These are phyloP conservation scores for Drosophila maculinotata DNA, from an alignment of 2,888 invertebrate genomes.

Conservation along the genomic window DNA sequence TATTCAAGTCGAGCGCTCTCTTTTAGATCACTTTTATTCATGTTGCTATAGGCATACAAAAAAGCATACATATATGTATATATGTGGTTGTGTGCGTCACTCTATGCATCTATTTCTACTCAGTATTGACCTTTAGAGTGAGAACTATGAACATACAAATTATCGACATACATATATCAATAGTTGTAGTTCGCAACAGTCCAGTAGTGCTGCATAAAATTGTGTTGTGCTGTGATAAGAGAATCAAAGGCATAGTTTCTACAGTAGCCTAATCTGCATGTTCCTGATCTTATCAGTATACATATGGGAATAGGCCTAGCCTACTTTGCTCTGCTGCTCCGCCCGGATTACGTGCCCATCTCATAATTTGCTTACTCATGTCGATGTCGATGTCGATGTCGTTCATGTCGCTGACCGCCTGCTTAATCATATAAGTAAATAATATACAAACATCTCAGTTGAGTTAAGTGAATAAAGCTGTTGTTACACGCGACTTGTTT, in stretches of 20 bases:
- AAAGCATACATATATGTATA: not conserved
- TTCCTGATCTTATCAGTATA: constrained; percentile 28
- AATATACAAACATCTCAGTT: not conserved
- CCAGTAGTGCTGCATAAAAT: too few species aligned
- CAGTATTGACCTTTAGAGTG: constrained; percentile 53
- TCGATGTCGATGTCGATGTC: too few species aligned
- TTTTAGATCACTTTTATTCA: not conserved
- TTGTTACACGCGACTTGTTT: constrained; percentile 3
- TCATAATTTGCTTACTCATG: constrained; percentile 36
- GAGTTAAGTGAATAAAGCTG: not conserved
- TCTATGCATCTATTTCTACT: constrained; percentile 2
- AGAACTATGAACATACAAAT: constrained; percentile 2
- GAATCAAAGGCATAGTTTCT: constrained; percentile 5
- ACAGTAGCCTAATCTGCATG: constrained; percentile 1
- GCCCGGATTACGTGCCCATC: constrained; percentile 1
- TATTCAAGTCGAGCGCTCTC: not conserved
- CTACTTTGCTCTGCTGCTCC: constrained; percentile 1
- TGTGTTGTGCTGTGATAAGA: constrained; percentile 26
- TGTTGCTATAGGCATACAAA: constrained; percentile 4
- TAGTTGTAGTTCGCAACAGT: constrained; percentile 22
- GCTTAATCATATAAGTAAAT: constrained; percentile 8
- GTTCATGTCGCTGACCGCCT: not conserved
- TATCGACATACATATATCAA: not conserved
- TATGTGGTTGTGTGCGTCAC: constrained; percentile 32
- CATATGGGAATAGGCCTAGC: not conserved